Base-by-base conservation (phyloP, 2,888 invertebrate genomes). In the Conchocele bisecta region DNA sequence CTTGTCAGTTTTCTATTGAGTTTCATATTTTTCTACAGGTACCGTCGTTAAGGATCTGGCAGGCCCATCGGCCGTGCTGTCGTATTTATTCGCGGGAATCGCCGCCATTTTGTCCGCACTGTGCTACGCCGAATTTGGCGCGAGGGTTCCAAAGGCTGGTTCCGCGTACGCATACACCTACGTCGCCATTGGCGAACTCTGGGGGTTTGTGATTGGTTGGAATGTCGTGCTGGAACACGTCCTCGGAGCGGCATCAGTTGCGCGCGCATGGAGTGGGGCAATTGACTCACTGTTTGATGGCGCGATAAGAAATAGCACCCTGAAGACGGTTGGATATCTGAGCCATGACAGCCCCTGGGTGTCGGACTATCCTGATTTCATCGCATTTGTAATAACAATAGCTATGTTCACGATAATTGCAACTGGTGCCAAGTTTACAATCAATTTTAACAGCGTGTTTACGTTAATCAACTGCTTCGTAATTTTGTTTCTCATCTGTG, bases 111-210 rank as follows among this genome's bases (percentile, higher is more conserved):
- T 79, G 82, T 91, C 89, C n/a, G 89, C 96, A 5, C 80, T 89
- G 17, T 91, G 90, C 70, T 91, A 89, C 75, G 88, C 90, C 9
- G 91, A 91, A 73, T 88, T 91, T 65, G 90, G 90, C 3, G 86
- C 90, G 22, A 78, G 89, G 20, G 85, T 90, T 17, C 89, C 89
- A 9, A 88, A 89, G 64, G 89, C 91, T 7, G 91, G 97, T 11
- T 97, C 96, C 0, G 97, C 97, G 0, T 98, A 98, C 86, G 94
- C 97, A 2, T 98, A 98, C 93, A 96, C 96, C 86, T 98, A 97
- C 90, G 96, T 97, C 22, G 95, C 96, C 54, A 95, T 97, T 69
- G 97, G 97, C 0, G 97, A 98, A 92, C 94, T 97, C 86, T 94
- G 96, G 63, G 97, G 97, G 0, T 97, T 97, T 89, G 72, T 90